Evolutionary conservation across 2,888 invertebrate species (phyloP), one percentile per base, ranked within the genome.

Genomic region (Drosophila koepferae): DNA sequence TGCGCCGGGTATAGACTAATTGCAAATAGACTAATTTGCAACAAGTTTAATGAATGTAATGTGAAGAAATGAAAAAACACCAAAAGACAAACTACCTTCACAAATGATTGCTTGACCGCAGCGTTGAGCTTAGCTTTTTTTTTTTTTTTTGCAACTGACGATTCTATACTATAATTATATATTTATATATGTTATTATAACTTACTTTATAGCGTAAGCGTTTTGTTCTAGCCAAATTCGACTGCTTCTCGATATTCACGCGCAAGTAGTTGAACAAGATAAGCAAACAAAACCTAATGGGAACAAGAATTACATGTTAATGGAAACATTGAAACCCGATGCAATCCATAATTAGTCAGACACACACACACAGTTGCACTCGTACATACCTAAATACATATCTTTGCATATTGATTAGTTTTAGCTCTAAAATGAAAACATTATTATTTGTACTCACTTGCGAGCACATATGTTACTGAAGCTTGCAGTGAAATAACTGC

Each of bases 11-110:
- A 18, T 8, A 31, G 38, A 8, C 41, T 41, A n/a, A 43, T 46
- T 38, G 53, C 36, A 46, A 60, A 51, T 60, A 46, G 36, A 40
- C 40, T 36, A n/a, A n/a, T 55, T 40, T 55, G 40, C 55, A 55
- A 9, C 14, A 34, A 41, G 41, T 31, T 49, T 63, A 41, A 66
- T 71, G 63, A 74, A 63, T 65, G 58, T 64, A 77, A 71, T 63
- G 64, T 67, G 72, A 79, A 67, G 55, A 67, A 63, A 79, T 61
- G 56, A 67, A 68, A 40, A 40, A 80, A 80, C 74, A 81, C 78
- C 81, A 88, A 84, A 89, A 86, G 78, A 82, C 81, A 86, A 74
- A 75, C 77, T 85, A 82, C 83, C 88, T 82, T 77, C 66, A 70
- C 60, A 54, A 72, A 61, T 70, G 63, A 63, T 56, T 56, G 75